Base-by-base conservation (phyloP, 2,113 vertebrate genomes). In the Phaethon lepturus region DNA sequence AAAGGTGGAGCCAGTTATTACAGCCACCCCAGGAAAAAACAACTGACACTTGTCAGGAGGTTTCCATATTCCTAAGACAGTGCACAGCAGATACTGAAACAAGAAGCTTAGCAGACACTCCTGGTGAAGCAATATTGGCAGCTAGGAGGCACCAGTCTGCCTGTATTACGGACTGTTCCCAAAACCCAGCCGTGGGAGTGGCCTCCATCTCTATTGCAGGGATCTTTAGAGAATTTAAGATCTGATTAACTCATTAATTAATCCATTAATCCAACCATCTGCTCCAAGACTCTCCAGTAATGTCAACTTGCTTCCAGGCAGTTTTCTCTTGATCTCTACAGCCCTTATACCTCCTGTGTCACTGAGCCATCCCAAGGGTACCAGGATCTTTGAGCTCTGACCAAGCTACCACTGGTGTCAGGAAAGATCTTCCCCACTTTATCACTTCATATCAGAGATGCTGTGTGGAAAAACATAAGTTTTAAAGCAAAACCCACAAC, bases 111-210 rank as follows among this genome's bases (percentile, higher is more conserved):
- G 80, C 75, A 87, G 25, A 6, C 52, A 38, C 1, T 11, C 31
- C 29, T n/a, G 45, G 49, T 12, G 53, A 47, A 88, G 44, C 33
- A 17, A 13, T 9, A 8, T 0, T 16, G 25, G 11, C 35, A 26
- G 19, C 10, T 33, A 16, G 42, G 40, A 58, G 20, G 11, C 19
- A 3, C 35, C 44, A 22, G 49, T 45, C 25, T 7, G 1, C 4
- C 25, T 72, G 8, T 47, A 18, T 13, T 2, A 10, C 0, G 3
- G 71, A 15, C 6, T 2, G 0, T 12, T 47, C 55, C 79, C 83
- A 42, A 95, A 77, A 14, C 3, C 10, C 1, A 0, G 10, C 58
- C 72, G 35, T 15, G 53, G 82, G 56, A 16, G 7, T 29, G 44
- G 31, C 15, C 73, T 90, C 62, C 31, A 8, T 5, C 52, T n/a